phyloP scores from a whole-genome alignment of 2,888 invertebrate species.

The Sarcophaga variegata region DNA sequence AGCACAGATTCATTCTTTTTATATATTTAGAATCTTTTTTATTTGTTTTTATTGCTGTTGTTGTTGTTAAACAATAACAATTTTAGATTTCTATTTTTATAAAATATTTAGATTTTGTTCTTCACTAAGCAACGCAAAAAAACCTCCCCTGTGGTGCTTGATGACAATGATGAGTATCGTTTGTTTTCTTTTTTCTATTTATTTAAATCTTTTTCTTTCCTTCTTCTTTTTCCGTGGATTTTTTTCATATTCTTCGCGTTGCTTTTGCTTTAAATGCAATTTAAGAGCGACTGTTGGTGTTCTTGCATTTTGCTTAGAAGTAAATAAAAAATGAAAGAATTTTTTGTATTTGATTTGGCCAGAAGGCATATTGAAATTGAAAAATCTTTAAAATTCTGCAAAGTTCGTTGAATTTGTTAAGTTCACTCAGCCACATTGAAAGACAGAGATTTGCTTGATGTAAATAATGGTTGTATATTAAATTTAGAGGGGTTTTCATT shows the following conservation, averaged over 20 bases:
- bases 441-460: no score
- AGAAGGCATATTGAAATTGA: background rate
- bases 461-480: no score
- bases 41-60: background rate
- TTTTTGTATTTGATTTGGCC: background rate
- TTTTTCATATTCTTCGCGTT: no score
- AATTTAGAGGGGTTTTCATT: no score
- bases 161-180: constrained; percentile 47
- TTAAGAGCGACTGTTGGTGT: background rate
- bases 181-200: constrained; percentile 11
- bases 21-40: background rate
- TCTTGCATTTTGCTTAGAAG: background rate
- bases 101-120: background rate
- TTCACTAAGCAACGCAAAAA: background rate
- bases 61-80: background rate
- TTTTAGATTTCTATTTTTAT: background rate
- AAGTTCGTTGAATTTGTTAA: no score
- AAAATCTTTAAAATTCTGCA: no score
- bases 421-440: no score
- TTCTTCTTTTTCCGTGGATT: background rate
- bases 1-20: background rate
- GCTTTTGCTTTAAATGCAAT: background rate
- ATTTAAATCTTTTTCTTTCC: constrained; percentile 15
- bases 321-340: background rate
- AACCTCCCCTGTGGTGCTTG: constrained; percentile 32